Conservation (phyloP, 92 coral and sea anemone genomes). For the Desmophyllum pertusum region DNA sequence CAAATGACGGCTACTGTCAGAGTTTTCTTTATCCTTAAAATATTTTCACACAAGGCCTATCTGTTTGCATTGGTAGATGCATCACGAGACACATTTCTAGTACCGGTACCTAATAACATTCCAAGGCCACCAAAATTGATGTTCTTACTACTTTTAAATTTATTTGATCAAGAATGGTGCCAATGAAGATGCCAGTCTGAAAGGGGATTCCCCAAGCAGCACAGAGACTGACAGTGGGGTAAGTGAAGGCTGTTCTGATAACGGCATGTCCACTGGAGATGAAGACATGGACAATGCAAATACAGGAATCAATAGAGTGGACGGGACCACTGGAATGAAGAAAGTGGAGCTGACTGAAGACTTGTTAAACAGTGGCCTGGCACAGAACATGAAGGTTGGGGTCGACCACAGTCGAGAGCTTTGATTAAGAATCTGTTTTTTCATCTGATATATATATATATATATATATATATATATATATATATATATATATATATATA, state of each 20-base stretch:
- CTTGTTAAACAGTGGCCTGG: slow-evolving; percentile 27
- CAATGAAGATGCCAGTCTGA: slow-evolving; percentile 76
- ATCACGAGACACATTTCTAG: too few relatives aligned
- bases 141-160: not conserved
- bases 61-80: too few relatives aligned
- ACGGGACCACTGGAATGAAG: not conserved
- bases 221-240: slow-evolving; percentile 99
- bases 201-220: slow-evolving; percentile 91
- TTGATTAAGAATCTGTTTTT: not conserved
- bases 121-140: not conserved
- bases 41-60: too few relatives aligned
- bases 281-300: slow-evolving; percentile 66
- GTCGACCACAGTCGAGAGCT: not conserved
- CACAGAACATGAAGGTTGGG: slow-evolving; percentile 24
- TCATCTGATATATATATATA: too few relatives aligned
- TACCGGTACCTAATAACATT: not conserved
- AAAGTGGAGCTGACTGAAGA: slow-evolving; percentile 38
- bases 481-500: too few relatives aligned
- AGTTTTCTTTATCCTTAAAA: too few relatives aligned
- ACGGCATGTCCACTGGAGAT: slow-evolving; percentile 84
- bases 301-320: slow-evolving; percentile 17
- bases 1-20: too few relatives aligned
- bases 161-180: slow-evolving; percentile 22
- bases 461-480: too few relatives aligned
- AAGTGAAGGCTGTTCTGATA: slow-evolving; percentile 92